Evolutionary conservation across 2,888 invertebrate genomes (phyloP).

Genomic region (Dasypolia templi): DNA sequence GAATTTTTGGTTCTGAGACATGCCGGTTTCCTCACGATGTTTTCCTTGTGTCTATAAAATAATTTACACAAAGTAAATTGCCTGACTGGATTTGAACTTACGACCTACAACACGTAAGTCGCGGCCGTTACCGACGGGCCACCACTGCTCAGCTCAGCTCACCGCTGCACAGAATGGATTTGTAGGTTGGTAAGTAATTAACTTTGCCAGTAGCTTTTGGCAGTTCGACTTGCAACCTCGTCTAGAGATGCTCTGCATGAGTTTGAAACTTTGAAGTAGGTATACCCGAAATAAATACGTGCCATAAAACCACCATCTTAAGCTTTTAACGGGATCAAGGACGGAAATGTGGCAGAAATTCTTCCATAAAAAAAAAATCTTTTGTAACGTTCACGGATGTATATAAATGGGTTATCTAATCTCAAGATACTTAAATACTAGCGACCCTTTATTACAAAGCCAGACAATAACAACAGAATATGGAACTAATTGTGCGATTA

Average conservation of each 20-base stretch:
- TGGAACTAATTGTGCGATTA: conserved; percentile 59
- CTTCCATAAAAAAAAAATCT: neutral
- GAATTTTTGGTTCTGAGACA: too few relatives aligned
- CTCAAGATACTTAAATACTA: conserved; percentile 40
- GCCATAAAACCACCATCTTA: neutral
- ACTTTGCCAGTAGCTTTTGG: neutral
- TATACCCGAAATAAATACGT: neutral
- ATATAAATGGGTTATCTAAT: conserved; percentile 37
- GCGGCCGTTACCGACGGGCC: too few relatives aligned
- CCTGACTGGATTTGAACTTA: too few relatives aligned
- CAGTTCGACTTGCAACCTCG: neutral
- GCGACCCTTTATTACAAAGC: conserved; percentile 34
- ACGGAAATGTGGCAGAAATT: neutral
- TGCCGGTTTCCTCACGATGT: too few relatives aligned
- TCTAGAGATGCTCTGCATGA: neutral
- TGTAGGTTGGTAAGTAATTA: neutral
- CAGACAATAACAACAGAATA: conserved; percentile 51
- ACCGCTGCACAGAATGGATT: conserved; percentile 29
- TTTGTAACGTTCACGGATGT: conserved; percentile 22
- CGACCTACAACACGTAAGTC: too few relatives aligned
- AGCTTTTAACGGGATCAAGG: neutral
- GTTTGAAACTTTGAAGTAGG: neutral
- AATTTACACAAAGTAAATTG: too few relatives aligned
- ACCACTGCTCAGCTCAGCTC: too few relatives aligned
- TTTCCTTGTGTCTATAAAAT: too few relatives aligned